Percentiles rank a stretch among this genome's conserved stretches.
Conservation (phyloP, 2,888 invertebrate genomes). For the Cyclophora albipunctata region DNA sequence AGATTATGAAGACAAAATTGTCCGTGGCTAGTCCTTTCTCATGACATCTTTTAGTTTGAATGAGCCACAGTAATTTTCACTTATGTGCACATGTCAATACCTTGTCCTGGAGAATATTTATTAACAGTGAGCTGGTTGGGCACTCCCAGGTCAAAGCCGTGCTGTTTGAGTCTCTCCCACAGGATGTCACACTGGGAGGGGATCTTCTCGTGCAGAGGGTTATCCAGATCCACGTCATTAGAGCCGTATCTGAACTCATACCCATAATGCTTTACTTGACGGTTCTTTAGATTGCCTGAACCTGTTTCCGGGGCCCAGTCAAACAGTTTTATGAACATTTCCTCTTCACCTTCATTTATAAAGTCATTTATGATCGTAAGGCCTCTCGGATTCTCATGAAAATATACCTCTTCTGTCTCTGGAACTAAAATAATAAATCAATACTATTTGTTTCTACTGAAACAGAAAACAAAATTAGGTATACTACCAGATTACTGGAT, state of each 20-base stretch:
- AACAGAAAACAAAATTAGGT: not conserved
- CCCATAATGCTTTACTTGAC: conserved; percentile 92
- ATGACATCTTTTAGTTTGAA: too few relatives aligned
- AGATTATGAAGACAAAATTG: too few relatives aligned
- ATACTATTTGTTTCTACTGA: not conserved
- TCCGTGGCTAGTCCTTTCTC: too few relatives aligned
- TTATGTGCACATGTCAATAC: conserved; percentile 38
- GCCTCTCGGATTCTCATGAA: conserved; percentile 77
- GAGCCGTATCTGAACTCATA: conserved; percentile 92
- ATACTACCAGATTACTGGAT: not conserved
- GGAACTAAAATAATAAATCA: conserved; percentile 44
- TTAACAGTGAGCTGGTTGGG: conserved; percentile 93
- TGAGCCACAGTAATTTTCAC: too few relatives aligned
- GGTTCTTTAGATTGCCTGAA: conserved; percentile 79
- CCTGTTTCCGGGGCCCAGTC: conserved; percentile 59
- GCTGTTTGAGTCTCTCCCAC: conserved; percentile 72
- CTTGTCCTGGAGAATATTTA: conserved; percentile 89
- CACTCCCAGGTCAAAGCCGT: conserved; percentile 43
- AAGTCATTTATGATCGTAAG: conserved; percentile 82
- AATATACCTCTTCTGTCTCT: conserved; percentile 43
- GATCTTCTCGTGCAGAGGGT: conserved; percentile 79
- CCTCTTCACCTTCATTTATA: conserved; percentile 81
- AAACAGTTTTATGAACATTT: conserved; percentile 73
- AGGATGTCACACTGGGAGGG: conserved; percentile 82
- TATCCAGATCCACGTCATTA: conserved; percentile 86